Base-by-base conservation (phyloP, 2,113 vertebrate species). In the Mandrillus leucophaeus region DNA sequence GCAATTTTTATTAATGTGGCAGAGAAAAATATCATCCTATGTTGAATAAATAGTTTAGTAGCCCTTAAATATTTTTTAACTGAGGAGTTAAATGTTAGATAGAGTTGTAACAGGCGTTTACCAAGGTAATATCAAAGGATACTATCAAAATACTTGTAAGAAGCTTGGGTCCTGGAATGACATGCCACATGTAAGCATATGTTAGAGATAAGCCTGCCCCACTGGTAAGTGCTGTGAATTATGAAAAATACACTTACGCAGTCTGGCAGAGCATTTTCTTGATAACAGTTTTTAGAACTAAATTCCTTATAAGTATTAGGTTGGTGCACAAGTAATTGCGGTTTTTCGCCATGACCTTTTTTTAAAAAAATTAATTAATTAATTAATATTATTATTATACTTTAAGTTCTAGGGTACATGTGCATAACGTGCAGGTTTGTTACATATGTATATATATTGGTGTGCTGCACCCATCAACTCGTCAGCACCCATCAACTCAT, bases 1-100 rank as follows among this genome's bases (percentile, higher is more conserved):
- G 96, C 57, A 57, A 59, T 91, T 87, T 94, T 59, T 45, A 89
- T 87, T 92, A 97, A 95, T 86, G 97, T 72, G n/a, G 61, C 32
- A 96, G 72, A 97, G 50, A 95, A 91, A 73, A 90, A 92, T 78
- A 88, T 90, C 68, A 4, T 14, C 8, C 2, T 87, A 66, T 96
- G 59, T 8, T 38, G 8, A 96, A 79, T 75, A 93, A 93, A 59
- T 83, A 55, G 48, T 90, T 97, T 92, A 82, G 93, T 89, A 82
- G 0, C 0, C 7, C 35, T 14, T 40, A 1, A 27, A 1, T 80
- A 13, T 97, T 75, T 93, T 89, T 96, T 79, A 83, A 55, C 23
- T 25, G 9, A 48, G 66, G 25, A 79, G 4, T 80, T 61, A 89
- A 89, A 92, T 75, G 23, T 45, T 90, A 12, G 3, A 23, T 83